Evolutionary conservation across 2,113 vertebrate species (phyloP).

Genomic region (Silurus glanis): DNA sequence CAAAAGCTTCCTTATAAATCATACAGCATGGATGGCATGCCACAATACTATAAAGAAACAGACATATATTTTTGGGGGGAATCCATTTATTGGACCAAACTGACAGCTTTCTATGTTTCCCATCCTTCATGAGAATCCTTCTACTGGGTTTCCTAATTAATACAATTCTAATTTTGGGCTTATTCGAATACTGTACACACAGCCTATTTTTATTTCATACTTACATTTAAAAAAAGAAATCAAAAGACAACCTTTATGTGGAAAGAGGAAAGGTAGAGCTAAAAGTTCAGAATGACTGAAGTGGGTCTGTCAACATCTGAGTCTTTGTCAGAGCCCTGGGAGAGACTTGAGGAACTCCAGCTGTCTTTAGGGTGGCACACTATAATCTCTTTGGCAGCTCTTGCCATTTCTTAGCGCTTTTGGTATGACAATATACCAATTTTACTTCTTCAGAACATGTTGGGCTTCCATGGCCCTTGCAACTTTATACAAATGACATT

Average conservation of each 20-base stretch:
- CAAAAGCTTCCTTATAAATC: conserved; percentile 59
- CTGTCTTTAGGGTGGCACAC: conserved; percentile 34
- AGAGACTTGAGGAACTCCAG: conserved; percentile 42
- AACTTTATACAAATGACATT: conserved; percentile 46
- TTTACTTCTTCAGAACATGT: conserved; percentile 41
- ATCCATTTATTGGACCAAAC: neutral
- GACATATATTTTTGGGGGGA: neutral
- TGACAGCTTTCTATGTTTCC: neutral
- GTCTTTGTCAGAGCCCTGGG: conserved; percentile 37
- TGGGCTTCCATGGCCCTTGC: conserved; percentile 30
- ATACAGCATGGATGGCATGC: conserved; percentile 29
- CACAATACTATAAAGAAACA: conserved; percentile 15
- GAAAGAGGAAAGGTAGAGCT: conserved; percentile 8
- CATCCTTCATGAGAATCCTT: neutral
- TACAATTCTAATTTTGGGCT: neutral
- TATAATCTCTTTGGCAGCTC: conserved; percentile 42
- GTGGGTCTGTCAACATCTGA: conserved; percentile 25
- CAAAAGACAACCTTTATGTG: neutral
- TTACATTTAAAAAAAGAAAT: neutral
- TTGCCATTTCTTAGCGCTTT: conserved; percentile 23
- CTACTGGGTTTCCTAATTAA: neutral
- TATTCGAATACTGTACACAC: neutral
- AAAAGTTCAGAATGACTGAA: conserved; percentile 45
- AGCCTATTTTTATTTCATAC: neutral
- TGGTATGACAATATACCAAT: conserved; percentile 38